Evolutionary conservation across 2,113 vertebrate genomes (phyloP), one percentile per base, ranked within the genome.

Genomic region (Thomomys bottae): DNA sequence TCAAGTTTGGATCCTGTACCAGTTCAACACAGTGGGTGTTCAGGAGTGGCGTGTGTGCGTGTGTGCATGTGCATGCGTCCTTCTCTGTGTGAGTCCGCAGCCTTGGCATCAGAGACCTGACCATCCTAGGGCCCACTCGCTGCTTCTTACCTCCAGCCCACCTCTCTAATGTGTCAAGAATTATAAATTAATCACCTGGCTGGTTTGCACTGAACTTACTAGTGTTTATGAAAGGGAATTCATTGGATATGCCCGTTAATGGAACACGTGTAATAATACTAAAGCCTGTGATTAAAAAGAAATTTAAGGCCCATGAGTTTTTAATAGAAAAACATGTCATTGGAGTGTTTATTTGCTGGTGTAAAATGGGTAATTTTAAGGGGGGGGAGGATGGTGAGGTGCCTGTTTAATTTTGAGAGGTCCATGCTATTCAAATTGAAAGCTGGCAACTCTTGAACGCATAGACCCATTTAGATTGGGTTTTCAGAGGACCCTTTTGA

Each of bases 241-340:
- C 81, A 96, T 97, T 96, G 92, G 95, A 96, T 92, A 96, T 79
- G 84, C 66, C 91, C 97, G 94, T 93, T 96, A 97, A 97, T 93
- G 75, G 96, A 97, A 97, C 94, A 97, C 87, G 63, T 94, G 95
- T 98, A 93, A 98, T 98, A 98, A 97, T 97, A 97, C 91, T 94
- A 96, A 97, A 90, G 28, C 18, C 94, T 96, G 90, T 94, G 93
- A 98, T 97, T 97, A 97, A 97, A 97, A 95, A 93, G 92, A 80
- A 94, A 95, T 97, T 96, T 97, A 97, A 96, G 72, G 79, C 70
- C 94, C 84, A 92, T 92, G 92, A 64, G 86, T 78, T 97, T 95
- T 97, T 93, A 76, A 95, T 95, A 96, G 91, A 67, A 96, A 97
- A 97, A 97, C 96, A 97, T 95, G 95, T 96, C 96, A 96, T 95